Evolutionary conservation across 2,888 invertebrate genomes (phyloP).

Genomic region (Protophormia terraenovae): DNA sequence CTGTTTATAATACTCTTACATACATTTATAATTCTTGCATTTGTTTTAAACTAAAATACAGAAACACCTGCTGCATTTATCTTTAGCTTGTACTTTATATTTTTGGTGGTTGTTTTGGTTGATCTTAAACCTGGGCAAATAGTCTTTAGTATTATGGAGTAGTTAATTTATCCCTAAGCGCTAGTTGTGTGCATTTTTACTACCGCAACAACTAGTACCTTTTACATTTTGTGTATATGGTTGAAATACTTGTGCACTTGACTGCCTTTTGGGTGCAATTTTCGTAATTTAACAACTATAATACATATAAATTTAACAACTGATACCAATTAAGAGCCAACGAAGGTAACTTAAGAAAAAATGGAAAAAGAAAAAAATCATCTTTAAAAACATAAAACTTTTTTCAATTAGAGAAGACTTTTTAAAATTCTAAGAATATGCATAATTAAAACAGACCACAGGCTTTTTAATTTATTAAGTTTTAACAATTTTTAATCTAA

Average conservation of each 20-base stretch:
- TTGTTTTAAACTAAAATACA: slow-evolving; percentile 2
- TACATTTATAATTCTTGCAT: not conserved
- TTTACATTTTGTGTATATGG: slow-evolving; percentile 17
- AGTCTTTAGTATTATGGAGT: slow-evolving; percentile 46
- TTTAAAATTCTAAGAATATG: not conserved
- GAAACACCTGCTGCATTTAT: slow-evolving; percentile 66
- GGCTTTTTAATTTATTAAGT: too few species aligned
- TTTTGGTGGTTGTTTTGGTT: not conserved
- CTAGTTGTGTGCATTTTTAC: slow-evolving; percentile 61
- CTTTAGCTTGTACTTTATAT: not conserved
- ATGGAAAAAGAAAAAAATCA: not conserved
- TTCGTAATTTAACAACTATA: slow-evolving; percentile 57
- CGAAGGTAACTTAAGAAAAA: slow-evolving; percentile 68
- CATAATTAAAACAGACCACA: not conserved
- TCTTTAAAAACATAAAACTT: not conserved
- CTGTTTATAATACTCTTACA: slow-evolving; percentile 13
- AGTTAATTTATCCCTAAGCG: slow-evolving; percentile 68
- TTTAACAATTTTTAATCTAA: too few species aligned
- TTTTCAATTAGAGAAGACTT: not conserved
- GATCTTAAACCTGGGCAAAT: slow-evolving; percentile 3
- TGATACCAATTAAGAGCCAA: slow-evolving; percentile 76
- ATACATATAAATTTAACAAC: slow-evolving; percentile 69
- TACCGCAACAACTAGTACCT: slow-evolving; percentile 34
- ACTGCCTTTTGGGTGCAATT: slow-evolving; percentile 78
- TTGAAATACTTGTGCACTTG: slow-evolving; percentile 51